These are phyloP conservation scores for Catostomus latipinnis DNA, from an alignment of 2,797 vertebrate species.

Conservation along the genomic window DNA sequence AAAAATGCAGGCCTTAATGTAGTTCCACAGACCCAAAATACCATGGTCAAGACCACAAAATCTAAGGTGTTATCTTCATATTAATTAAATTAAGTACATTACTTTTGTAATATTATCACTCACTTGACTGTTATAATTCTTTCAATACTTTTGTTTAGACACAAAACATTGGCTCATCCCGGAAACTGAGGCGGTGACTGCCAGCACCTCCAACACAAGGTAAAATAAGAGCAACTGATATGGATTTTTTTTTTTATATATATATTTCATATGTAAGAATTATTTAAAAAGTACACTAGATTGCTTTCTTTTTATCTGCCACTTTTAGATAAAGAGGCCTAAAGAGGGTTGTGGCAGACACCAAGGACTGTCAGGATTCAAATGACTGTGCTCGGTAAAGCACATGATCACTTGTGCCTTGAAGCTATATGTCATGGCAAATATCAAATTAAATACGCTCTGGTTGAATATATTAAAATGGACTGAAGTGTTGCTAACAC, in stretches of 20 bases:
- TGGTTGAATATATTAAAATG: not conserved
- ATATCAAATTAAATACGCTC: not conserved
- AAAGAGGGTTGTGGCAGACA: constrained; percentile 14
- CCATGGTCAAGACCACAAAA: constrained; percentile 62
- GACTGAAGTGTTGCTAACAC: not conserved
- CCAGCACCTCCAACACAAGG: constrained; percentile 76
- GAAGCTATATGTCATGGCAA: constrained; percentile 13
- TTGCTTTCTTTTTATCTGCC: constrained; percentile 4
- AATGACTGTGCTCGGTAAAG: constrained; percentile 20
- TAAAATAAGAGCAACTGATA: constrained; percentile 34
- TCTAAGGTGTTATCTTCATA: constrained; percentile 59
- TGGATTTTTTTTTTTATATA: no score
- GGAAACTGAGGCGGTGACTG: constrained; percentile 72
- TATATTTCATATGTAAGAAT: no score
- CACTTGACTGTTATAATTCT: constrained; percentile 6
- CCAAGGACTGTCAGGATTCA: constrained; percentile 36
- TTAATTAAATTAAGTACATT: no score
- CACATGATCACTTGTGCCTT: constrained; percentile 54
- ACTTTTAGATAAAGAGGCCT: constrained; percentile 54
- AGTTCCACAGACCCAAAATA: constrained; percentile 66
- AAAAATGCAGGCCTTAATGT: constrained; percentile 80
- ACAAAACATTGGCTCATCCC: constrained; percentile 71
- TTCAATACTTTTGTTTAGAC: constrained; percentile 61
- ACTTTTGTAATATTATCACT: not conserved
- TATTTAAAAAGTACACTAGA: not conserved